These are phyloP conservation scores for Malacosoma neustria DNA, from an alignment of 2,888 invertebrate genomes.

Conservation along the genomic window DNA sequence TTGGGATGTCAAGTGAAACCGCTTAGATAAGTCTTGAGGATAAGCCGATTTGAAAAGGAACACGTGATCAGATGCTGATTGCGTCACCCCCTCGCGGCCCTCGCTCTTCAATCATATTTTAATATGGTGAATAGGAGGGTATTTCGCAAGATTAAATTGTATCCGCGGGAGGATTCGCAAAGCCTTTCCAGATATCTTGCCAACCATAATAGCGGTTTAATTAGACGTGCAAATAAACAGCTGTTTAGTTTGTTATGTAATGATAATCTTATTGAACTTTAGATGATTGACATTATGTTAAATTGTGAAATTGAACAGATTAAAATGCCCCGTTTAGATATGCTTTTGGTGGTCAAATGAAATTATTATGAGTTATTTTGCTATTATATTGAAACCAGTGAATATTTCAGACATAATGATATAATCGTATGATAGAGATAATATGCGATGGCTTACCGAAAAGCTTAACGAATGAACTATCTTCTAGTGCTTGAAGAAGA, in stretches of 20 bases:
- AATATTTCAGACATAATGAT: no score
- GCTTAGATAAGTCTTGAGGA: conserved; percentile 42
- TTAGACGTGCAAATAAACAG: conserved; percentile 10
- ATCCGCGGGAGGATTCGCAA: conserved; percentile 15
- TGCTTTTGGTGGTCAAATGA: not conserved
- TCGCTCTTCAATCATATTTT: conserved; percentile 58
- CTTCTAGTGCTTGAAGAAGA: no score
- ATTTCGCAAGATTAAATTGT: conserved; percentile 57
- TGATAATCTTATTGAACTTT: not conserved
- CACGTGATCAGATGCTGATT: conserved; percentile 69
- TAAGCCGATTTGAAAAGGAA: conserved; percentile 69
- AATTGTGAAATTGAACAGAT: not conserved
- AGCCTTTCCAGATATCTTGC: conserved; percentile 11
- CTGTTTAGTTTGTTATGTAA: conserved; percentile 2
- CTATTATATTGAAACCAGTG: no score
- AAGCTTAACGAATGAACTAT: no score
- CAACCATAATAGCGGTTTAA: conserved; percentile 8
- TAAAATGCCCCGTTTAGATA: not conserved
- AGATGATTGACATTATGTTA: not conserved
- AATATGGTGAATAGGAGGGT: conserved; percentile 59
- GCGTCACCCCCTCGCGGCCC: conserved; percentile 33
- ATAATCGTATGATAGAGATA: no score
- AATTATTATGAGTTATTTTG: no score
- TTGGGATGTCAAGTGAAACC: conserved; percentile 20
- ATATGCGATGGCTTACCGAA: no score